phyloP scores from a whole-genome alignment of 2,113 vertebrate genomes.

The Mungos mungo region DNA sequence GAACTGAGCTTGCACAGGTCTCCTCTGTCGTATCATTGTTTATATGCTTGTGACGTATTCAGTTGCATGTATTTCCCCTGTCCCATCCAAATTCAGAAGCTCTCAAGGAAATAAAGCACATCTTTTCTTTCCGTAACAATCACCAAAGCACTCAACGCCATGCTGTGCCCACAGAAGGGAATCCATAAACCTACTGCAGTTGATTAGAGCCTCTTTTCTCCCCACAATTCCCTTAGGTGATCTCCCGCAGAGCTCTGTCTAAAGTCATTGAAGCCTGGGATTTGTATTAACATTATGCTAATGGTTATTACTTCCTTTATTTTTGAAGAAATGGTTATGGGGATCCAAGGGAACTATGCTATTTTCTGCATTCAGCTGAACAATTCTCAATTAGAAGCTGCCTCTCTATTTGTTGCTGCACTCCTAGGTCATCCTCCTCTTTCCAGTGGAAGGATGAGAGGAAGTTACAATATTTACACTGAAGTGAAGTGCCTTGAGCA shows the following conservation, averaged over 20 bases:
- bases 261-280: not conserved
- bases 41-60: not conserved
- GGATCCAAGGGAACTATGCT: not conserved
- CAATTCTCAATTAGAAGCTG: not conserved
- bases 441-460: not conserved
- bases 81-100: conserved; percentile 1
- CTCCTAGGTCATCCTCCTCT: not conserved
- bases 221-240: not conserved
- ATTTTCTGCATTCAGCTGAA: not conserved
- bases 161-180: not conserved
- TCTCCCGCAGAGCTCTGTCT: not conserved
- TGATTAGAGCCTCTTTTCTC: not conserved
- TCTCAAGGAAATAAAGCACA: not conserved
- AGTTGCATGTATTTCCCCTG: not conserved
- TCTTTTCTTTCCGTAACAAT: not conserved
- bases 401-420: not conserved
- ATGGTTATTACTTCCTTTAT: not conserved
- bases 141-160: not conserved
- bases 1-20: not conserved
- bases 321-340: not conserved
- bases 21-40: conserved; percentile 28
- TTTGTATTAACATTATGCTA: not conserved
- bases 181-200: not conserved
- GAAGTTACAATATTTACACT: conserved; percentile 44
- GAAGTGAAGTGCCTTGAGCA: not conserved